Conservation (phyloP, 2,888 invertebrate species). For the Lymantria monacha region DNA sequence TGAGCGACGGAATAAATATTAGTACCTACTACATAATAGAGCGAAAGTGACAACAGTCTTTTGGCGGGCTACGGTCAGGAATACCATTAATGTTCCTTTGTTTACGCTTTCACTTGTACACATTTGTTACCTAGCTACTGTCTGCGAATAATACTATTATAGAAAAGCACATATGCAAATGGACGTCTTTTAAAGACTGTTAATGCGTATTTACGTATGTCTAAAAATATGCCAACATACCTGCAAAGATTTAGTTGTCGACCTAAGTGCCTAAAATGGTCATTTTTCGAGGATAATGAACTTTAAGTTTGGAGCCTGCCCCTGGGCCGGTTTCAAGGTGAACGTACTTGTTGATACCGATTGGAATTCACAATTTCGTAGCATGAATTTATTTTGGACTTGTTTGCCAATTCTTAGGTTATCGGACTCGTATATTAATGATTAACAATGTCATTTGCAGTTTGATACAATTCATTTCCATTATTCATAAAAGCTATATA, state of each 20-base stretch:
- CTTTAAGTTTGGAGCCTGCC: slow-evolving; percentile 56
- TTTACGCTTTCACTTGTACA: slow-evolving; percentile 68
- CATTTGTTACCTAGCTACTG: slow-evolving; percentile 24
- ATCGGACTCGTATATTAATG: slow-evolving; percentile 60
- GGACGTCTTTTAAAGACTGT: neutral
- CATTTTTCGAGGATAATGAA: slow-evolving; percentile 73
- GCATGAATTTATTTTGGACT: slow-evolving; percentile 61
- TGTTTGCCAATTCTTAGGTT: slow-evolving; percentile 68
- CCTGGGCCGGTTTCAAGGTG: slow-evolving; percentile 76
- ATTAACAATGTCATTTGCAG: slow-evolving; percentile 57
- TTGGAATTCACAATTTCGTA: slow-evolving; percentile 69
- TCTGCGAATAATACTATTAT: slow-evolving; percentile 19
- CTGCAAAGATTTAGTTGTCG: slow-evolving; percentile 22
- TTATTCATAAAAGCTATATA: slow-evolving; percentile 25
- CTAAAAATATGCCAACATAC: slow-evolving; percentile 13
- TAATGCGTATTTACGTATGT: slow-evolving; percentile 6
- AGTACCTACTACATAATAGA: slow-evolving; percentile 24
- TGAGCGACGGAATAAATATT: too few species aligned
- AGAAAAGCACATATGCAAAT: slow-evolving; percentile 2
- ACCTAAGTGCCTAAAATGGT: slow-evolving; percentile 52
- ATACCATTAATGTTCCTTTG: slow-evolving; percentile 61
- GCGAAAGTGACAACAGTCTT: slow-evolving; percentile 70
- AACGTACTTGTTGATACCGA: slow-evolving; percentile 64
- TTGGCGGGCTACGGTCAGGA: slow-evolving; percentile 54
- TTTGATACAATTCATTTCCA: slow-evolving; percentile 26